Conservation (phyloP, 2,113 vertebrate species). For the Corynorhinus townsendii region DNA sequence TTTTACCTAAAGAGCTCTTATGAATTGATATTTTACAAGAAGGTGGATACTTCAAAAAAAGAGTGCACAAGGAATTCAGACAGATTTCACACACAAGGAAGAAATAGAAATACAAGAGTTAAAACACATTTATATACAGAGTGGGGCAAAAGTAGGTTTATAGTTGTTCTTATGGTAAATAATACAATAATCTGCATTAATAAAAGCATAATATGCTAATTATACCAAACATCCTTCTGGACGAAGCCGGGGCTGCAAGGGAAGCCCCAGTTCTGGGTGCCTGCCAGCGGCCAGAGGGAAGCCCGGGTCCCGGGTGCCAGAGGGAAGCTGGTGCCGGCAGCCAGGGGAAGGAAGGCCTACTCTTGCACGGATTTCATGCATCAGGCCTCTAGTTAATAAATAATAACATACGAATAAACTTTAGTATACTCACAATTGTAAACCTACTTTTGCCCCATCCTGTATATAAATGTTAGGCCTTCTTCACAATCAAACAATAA, state of each 20-base stretch:
- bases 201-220: too few species aligned
- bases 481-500: slow-evolving; percentile 3
- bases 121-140: background rate
- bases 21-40: background rate
- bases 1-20: background rate
- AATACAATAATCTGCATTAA: background rate
- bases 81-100: background rate
- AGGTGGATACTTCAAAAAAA: background rate
- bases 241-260: too few species aligned
- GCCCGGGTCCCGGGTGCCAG: too few species aligned
- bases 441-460: background rate
- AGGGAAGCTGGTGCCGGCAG: too few species aligned
- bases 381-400: background rate
- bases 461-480: background rate
- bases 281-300: too few species aligned
- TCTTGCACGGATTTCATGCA: too few species aligned
- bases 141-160: background rate
- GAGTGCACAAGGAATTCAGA: background rate
- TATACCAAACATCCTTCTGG: too few species aligned
- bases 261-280: too few species aligned
- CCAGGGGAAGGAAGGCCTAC: too few species aligned
- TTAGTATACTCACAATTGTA: background rate
- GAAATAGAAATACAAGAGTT: background rate
- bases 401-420: background rate
- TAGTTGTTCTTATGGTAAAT: background rate